A percentile compares a stretch with the other conserved stretches of the same genome.
phyloP scores from a whole-genome alignment of 64 coral and sea anemone species.

The Montipora efflorescens region DNA sequence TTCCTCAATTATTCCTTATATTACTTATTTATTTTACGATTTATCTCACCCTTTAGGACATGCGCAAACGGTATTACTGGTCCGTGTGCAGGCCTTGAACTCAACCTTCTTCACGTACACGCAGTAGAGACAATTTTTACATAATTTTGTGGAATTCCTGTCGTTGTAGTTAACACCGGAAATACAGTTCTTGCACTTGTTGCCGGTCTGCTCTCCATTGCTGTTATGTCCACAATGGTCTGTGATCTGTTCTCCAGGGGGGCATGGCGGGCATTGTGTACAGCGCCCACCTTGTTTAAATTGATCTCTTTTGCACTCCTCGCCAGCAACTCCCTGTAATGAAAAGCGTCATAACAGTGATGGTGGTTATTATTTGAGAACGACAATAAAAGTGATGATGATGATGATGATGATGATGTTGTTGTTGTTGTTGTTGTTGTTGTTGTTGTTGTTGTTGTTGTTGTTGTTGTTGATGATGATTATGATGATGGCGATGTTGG shows the following conservation, averaged over 20 bases:
- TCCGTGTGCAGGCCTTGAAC: neutral
- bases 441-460: no score
- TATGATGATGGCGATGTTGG: no score
- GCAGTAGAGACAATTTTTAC: neutral
- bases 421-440: no score
- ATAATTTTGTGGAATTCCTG: neutral
- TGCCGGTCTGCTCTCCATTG: neutral
- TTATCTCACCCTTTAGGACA: slow-evolving; percentile 35
- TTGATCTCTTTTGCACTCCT: neutral
- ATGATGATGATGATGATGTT: no score
- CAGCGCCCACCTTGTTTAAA: neutral
- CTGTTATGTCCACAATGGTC: neutral
- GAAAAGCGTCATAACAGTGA: neutral
- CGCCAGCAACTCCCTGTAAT: neutral
- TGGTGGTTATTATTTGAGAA: no score
- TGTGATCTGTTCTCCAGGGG: neutral
- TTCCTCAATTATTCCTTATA: no score
- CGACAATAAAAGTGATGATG: no score
- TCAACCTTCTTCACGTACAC: neutral
- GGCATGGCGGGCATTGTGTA: neutral
- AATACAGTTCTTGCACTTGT: neutral
- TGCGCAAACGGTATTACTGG: slow-evolving; percentile 4
- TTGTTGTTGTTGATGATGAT: no score
- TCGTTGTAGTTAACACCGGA: neutral
- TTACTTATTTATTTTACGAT: neutral